These are phyloP conservation scores for Drosophila bipectinata DNA, from an alignment of 1,140 invertebrate species.

Conservation along the genomic window DNA sequence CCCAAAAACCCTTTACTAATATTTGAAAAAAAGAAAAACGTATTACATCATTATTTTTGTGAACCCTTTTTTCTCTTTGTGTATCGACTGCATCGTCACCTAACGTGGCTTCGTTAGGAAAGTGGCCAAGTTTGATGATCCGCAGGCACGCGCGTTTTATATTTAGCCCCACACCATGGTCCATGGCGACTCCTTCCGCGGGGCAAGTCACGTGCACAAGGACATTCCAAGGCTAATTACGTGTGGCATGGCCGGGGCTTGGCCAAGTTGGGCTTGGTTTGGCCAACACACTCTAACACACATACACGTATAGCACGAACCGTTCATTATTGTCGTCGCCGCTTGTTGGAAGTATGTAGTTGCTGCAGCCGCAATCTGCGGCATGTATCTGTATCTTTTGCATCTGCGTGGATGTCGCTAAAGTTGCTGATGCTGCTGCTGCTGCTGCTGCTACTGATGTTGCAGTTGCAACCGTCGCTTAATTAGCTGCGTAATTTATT, in stretches of 20 bases:
- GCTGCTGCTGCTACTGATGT: constrained; percentile 18
- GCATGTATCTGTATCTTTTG: constrained; percentile 72
- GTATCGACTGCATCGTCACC: constrained; percentile 38
- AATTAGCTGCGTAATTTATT: constrained; percentile 81
- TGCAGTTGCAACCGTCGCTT: constrained; percentile 54
- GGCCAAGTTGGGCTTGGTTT: constrained; percentile 48
- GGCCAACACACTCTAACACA: constrained; percentile 13
- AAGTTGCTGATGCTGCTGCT: constrained; percentile 9
- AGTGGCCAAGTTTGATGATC: constrained; percentile 73
- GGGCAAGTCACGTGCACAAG: constrained; percentile 78
- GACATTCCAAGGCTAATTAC: constrained; percentile 83
- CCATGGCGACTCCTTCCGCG: constrained; percentile 31
- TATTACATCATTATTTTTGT: too few relatives aligned
- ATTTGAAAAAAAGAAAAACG: too few relatives aligned
- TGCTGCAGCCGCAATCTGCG: constrained; percentile 55
- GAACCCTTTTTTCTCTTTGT: not conserved
- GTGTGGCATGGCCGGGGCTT: constrained; percentile 56
- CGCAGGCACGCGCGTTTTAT: constrained; percentile 77
- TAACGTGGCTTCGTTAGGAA: constrained; percentile 70
- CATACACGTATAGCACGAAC: constrained; percentile 55
- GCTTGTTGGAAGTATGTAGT: constrained; percentile 14
- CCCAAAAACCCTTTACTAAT: too few relatives aligned
- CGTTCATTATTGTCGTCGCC: constrained; percentile 71
- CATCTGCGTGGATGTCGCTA: constrained; percentile 73
- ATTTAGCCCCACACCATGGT: constrained; percentile 63